Conservation (phyloP, 1,140 invertebrate genomes). For the Trissolcus basalis region DNA sequence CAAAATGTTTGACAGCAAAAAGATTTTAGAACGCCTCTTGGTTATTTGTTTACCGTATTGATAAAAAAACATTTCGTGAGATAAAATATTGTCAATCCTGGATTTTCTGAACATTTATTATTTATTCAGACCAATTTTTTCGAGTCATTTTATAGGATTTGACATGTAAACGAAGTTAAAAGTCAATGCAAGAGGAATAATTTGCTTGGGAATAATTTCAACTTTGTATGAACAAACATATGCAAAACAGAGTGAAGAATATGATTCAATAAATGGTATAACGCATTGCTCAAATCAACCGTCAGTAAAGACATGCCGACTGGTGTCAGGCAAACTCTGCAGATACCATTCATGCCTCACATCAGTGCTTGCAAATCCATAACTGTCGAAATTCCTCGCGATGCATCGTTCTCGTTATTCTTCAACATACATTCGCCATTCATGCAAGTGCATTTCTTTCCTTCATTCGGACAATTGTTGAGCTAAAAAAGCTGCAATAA, state of each 20-base stretch:
- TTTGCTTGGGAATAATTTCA: not conserved
- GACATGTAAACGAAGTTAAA: no score
- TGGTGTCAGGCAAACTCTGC: constrained; percentile 48
- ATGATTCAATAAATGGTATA: constrained; percentile 45
- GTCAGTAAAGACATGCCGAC: constrained; percentile 48
- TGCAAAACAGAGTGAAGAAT: constrained; percentile 23
- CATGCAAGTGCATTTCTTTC: constrained; percentile 45
- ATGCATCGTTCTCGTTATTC: constrained; percentile 39
- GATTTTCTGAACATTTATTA: no score
- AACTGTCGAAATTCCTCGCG: constrained; percentile 34
- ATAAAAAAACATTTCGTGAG: no score
- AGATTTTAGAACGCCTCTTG: no score
- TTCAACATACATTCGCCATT: constrained; percentile 57
- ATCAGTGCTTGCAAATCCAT: constrained; percentile 21
- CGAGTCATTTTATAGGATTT: no score
- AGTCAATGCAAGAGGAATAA: no score
- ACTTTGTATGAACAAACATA: not conserved
- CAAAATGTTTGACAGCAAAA: no score
- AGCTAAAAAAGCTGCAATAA: constrained; percentile 36
- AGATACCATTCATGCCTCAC: constrained; percentile 47
- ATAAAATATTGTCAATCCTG: no score
- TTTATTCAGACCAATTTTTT: no score
- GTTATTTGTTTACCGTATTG: no score
- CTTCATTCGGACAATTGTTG: constrained; percentile 16
- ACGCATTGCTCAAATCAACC: constrained; percentile 35